A percentile compares a stretch with the other conserved stretches of the same genome.
Conservation (phyloP, 2,888 invertebrate species). For the Drosophila lacicola region DNA sequence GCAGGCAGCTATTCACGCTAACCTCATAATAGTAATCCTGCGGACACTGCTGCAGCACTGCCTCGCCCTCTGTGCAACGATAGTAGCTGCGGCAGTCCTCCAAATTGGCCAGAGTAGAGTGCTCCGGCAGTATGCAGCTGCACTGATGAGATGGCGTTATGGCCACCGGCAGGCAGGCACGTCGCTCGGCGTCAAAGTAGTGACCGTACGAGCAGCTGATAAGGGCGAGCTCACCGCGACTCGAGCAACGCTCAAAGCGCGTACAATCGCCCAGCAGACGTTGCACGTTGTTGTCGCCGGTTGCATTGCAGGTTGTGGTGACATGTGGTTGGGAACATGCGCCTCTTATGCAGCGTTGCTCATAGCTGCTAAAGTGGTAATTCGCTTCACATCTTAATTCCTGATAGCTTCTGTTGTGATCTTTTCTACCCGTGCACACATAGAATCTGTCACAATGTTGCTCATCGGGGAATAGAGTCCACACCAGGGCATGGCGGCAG, state of each 20-base stretch:
- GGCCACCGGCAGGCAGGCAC: constrained; percentile 53
- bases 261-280: constrained; percentile 23
- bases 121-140: constrained; percentile 66
- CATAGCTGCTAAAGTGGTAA: constrained; percentile 11
- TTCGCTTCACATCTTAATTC: constrained; percentile 3
- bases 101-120: constrained; percentile 35
- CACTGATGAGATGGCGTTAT: constrained; percentile 61
- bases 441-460: constrained; percentile 65
- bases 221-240: constrained; percentile 8
- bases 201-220: constrained; percentile 13
- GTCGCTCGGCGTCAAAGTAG: constrained; percentile 22
- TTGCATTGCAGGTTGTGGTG: constrained; percentile 1
- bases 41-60: constrained; percentile 56
- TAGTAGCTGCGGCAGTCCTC: constrained; percentile 22
- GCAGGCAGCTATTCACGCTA: constrained; percentile 20
- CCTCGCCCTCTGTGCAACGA: constrained; percentile 22
- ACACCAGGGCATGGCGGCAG: constrained; percentile 18
- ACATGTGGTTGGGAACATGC: not conserved
- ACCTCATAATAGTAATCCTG: constrained; percentile 57
- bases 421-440: constrained; percentile 50
- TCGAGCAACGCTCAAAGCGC: constrained; percentile 14
- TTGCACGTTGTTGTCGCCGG: constrained; percentile 6
- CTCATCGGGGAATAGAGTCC: constrained; percentile 47
- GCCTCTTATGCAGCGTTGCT: constrained; percentile 12
- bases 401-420: constrained; percentile 17